Evolutionary conservation across 2,797 vertebrate species (phyloP).

Genomic region (Platyrinchus mystaceus): DNA sequence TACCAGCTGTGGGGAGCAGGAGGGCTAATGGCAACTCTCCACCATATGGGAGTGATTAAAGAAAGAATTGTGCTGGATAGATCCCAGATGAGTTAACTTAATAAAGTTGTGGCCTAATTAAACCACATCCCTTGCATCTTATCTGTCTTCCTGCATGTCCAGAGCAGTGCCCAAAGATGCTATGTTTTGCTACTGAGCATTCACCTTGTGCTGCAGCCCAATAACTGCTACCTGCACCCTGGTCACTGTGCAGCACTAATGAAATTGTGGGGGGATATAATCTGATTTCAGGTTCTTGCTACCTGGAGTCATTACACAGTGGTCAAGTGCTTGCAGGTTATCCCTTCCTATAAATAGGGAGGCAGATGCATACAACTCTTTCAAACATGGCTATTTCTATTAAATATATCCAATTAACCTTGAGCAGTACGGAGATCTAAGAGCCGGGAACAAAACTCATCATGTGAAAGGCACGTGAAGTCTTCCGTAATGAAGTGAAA

Average conservation of each 20-base stretch:
- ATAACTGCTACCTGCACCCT: background rate
- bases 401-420: slow-evolving; percentile 32
- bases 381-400: background rate
- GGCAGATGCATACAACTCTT: background rate
- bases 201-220: background rate
- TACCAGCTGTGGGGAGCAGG: background rate
- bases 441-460: background rate
- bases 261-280: background rate
- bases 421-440: background rate
- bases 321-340: background rate
- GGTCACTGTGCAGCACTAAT: background rate
- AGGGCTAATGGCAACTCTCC: slow-evolving; percentile 1
- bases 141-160: slow-evolving; percentile 51
- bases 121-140: slow-evolving; percentile 62
- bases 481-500: background rate
- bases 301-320: background rate
- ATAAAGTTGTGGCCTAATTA: slow-evolving; percentile 58
- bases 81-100: slow-evolving; percentile 63
- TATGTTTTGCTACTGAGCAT: background rate
- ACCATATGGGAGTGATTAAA: slow-evolving; percentile 52
- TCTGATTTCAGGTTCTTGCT: background rate
- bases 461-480: background rate
- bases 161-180: background rate
- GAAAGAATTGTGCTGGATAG: slow-evolving; percentile 40
- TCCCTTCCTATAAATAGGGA: background rate